Evolutionary conservation across 2,797 vertebrate genomes (phyloP), one percentile per base, ranked within the genome.

Genomic region (Lycodopsis pacificus): DNA sequence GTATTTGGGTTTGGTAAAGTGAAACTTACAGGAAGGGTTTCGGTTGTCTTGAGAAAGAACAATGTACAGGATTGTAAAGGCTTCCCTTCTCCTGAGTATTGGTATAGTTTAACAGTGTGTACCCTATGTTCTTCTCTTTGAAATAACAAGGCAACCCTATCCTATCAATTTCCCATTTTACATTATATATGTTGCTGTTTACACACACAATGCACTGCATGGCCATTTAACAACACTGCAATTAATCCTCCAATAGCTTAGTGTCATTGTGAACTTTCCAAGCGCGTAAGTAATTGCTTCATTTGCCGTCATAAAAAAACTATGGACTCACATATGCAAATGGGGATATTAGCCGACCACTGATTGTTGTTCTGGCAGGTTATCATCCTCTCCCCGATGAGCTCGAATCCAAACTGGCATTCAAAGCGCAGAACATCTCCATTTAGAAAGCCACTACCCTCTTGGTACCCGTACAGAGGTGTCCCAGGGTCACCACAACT

Each of bases 311-410:
- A 67, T 65, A 38, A 76, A 73, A 73, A 65, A 57, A 72, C 63
- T 20, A n/a, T 73, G 56, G 75, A 97, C 98, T 97, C 95, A 99
- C 98, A 99, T 93, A 99, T 99, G 94, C 98, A 99, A 92, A 99
- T 99, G 83, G 98, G 98, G 94, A 99, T 99, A 93, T 99, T 99
- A 92, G 98, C 98, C 74, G 98, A 99, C 97, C 98, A 99, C 91
- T 99, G 98, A 93, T 99, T 99, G 95, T 99, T 99, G 92, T 98
- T 97, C 95, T 99, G 98, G 94, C 98, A 99, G 91, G 97, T 96
- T 94, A 99, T 99, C 85, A 96, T 97, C 95, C 96, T 96, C 91
- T 99, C 98, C 89, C 98, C 98, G 65, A 99, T 99, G 91, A 99
- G 96, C 95, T 99, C 98, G 89, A 99, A 99, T 86, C 98, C 98